phyloP scores from a whole-genome alignment of 2,888 invertebrate species.

The Dynastes grantii region DNA sequence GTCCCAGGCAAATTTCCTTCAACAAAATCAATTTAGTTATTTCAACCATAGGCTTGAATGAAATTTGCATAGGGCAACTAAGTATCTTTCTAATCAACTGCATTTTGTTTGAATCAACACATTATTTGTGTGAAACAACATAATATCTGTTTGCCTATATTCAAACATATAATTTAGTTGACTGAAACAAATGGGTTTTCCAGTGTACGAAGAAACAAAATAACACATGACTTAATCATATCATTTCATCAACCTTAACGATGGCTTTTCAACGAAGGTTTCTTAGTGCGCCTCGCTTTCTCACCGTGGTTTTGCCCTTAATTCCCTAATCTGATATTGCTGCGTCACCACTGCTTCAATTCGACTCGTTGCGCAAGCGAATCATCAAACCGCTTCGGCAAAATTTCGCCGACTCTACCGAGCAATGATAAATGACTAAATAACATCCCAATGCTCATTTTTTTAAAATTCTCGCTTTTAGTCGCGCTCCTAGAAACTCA shows the following conservation, averaged over 20 bases:
- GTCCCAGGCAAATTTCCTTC: no score
- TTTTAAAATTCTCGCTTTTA: slow-evolving; percentile 19
- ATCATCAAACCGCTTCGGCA: slow-evolving; percentile 14
- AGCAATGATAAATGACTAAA: slow-evolving; percentile 40
- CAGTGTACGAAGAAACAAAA: no score
- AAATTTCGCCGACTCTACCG: slow-evolving; percentile 11
- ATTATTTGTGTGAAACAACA: no score
- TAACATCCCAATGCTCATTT: slow-evolving; percentile 20
- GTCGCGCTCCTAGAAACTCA: slow-evolving; percentile 4
- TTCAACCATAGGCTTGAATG: no score
- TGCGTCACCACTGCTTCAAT: slow-evolving; percentile 27
- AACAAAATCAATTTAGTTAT: no score
- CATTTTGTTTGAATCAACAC: no score
- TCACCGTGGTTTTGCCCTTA: slow-evolving; percentile 1
- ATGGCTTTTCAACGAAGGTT: slow-evolving; percentile 15
- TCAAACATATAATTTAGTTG: no score
- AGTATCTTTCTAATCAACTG: no score
- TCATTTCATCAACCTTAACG: slow-evolving; percentile 16
- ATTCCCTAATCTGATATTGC: slow-evolving; percentile 38
- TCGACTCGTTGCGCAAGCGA: slow-evolving; percentile 3
- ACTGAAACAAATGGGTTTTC: no score
- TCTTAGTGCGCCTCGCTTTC: slow-evolving; percentile 4
- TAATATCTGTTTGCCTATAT: no score
- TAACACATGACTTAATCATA: slow-evolving; percentile 19
- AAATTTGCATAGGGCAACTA: no score